Conservation (phyloP, 2,113 vertebrate species). For the Kryptolebias marmoratus region DNA sequence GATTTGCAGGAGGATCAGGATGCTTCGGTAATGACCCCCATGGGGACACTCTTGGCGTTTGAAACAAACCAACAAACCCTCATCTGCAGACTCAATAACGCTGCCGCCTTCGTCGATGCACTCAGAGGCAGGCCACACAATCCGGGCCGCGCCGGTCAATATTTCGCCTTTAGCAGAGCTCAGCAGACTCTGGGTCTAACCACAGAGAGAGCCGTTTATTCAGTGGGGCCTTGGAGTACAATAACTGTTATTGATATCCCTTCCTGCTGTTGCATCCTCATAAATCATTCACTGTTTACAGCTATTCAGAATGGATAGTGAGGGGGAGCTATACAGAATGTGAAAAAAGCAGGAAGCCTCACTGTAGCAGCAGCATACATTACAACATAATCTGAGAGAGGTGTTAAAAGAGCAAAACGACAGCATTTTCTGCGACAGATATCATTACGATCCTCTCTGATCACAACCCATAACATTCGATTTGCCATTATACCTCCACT, state of each 20-base stretch:
- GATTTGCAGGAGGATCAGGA: constrained; percentile 14
- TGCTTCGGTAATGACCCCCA: constrained; percentile 40
- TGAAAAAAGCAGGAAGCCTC: constrained; percentile 25
- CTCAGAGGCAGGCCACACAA: constrained; percentile 27
- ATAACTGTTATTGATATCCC: constrained; percentile 65
- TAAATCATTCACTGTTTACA: constrained; percentile 69
- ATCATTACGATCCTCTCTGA: constrained; percentile 17
- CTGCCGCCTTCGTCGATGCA: constrained; percentile 26
- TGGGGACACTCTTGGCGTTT: constrained; percentile 17
- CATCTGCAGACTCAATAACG: constrained; percentile 31
- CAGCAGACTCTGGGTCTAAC: constrained; percentile 39
- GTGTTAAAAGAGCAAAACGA: constrained; percentile 11
- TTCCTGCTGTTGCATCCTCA: constrained; percentile 61
- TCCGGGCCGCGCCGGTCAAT: constrained; percentile 63
- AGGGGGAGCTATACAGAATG: constrained; percentile 27
- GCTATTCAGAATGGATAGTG: constrained; percentile 41
- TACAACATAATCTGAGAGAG: constrained; percentile 36
- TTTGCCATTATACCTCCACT: constrained; percentile 22
- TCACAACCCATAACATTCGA: constrained; percentile 35
- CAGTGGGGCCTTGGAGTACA: constrained; percentile 56
- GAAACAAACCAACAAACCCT: constrained; percentile 26
- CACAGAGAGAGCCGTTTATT: constrained; percentile 56
- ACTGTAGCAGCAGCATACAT: constrained; percentile 16
- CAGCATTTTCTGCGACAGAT: constrained; percentile 14
- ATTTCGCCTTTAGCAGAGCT: constrained; percentile 53